Base-by-base conservation (phyloP, 2,888 invertebrate species). In the Pharmacophagus antenor region DNA sequence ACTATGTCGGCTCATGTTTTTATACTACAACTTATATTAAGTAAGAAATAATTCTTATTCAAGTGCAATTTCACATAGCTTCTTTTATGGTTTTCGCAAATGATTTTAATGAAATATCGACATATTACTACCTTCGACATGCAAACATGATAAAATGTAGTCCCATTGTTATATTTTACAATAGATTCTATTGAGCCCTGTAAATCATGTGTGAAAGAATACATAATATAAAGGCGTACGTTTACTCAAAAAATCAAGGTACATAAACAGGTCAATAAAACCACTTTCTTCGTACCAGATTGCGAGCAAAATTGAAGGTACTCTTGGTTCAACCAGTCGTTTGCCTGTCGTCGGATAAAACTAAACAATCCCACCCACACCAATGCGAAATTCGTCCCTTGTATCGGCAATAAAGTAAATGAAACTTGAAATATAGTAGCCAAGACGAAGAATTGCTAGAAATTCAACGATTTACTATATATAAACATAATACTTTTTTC, bases 321-420 rank as follows among this genome's bases (percentile, higher is more conserved):
- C 51, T 51, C 22, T 23, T 18, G 56, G 25, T 37, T 25, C 18
- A n/a, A 41, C 37, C 25, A 48, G 56, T 6, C 50, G 20, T 49
- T 49, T 20, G 49, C 20, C 42, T 18, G 50, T 44, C 37, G 51
- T 31, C 55, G 55, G 37, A 48, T 56, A 48, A 37, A 55, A 56
- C 56, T 51, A 51, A 42, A 50, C 50, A 51, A 44, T 51, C 57
- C 44, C 27, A 21, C 25, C 50, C 50, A 25, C 41, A 18, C 44
- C 31, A 44, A 42, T 49, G 20, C 50, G 42, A 57, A 51, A 50
- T 56, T 51, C 57, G 51, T 57, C 50, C 50, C 50, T 56, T 57
- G 57, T 42, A 57, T 51, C 50, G 57, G 44, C 57, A 27, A 57
- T 57, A 57, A 57, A 51, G 57, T 44, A 51, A 50, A 51, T 44